Evolutionary conservation across 2,888 invertebrate species (phyloP).

Genomic region (Hemithea aestivaria): DNA sequence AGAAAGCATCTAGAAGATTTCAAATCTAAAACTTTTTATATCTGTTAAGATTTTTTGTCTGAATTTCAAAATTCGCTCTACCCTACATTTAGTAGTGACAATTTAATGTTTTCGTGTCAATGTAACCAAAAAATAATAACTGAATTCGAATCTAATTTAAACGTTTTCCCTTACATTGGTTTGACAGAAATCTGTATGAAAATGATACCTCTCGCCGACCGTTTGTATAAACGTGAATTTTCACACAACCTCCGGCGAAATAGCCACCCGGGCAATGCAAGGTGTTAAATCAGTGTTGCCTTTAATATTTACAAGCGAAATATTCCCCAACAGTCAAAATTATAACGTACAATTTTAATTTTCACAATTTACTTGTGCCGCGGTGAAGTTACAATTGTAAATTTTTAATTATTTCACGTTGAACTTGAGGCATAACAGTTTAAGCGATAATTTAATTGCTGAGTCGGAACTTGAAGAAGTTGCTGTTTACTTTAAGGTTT

Average conservation of each 20-base stretch:
- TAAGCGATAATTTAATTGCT: conserved; percentile 28
- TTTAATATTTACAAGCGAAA: conserved; percentile 54
- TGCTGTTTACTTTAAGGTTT: conserved; percentile 17
- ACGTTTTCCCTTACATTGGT: no score
- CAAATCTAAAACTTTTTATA: no score
- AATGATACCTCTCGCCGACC: conserved; percentile 15
- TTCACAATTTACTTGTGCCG: conserved; percentile 35
- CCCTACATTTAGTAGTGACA: no score
- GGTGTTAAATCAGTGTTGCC: conserved; percentile 56
- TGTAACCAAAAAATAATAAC: no score
- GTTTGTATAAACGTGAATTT: conserved; percentile 33
- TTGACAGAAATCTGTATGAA: conserved; percentile 5
- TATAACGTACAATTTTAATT: conserved; percentile 48
- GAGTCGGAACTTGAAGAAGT: conserved; percentile 20
- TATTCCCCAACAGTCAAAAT: conserved; percentile 41
- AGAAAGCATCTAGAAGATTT: no score
- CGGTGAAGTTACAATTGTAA: conserved; percentile 32
- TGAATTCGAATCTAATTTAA: no score
- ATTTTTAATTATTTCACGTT: conserved; percentile 38
- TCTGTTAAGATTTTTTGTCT: no score
- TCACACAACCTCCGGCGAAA: conserved; percentile 46
- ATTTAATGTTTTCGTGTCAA: no score
- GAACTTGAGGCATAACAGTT: conserved; percentile 28
- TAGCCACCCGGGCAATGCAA: conserved; percentile 48
- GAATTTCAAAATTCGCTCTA: no score